Evolutionary conservation across 2,888 invertebrate genomes (phyloP).

Genomic region (Conus canariensis): DNA sequence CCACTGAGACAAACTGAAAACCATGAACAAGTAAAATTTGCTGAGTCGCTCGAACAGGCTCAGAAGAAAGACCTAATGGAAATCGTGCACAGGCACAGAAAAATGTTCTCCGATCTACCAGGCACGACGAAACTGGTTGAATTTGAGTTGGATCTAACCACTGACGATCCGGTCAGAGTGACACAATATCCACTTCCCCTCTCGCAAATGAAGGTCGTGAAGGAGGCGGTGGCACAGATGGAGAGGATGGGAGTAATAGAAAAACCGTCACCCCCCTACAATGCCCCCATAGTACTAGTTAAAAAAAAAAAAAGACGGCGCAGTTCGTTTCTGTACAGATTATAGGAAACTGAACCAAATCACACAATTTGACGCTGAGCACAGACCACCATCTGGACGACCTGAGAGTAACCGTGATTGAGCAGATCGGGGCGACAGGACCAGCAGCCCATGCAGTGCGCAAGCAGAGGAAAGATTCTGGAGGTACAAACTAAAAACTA

Average conservation of each 20-base stretch:
- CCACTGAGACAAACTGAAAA: background rate
- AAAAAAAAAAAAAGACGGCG: slow-evolving; percentile 19
- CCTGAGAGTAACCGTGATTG: no score
- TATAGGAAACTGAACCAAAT: slow-evolving; percentile 48
- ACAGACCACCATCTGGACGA: no score
- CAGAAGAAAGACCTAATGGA: background rate
- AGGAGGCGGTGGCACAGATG: slow-evolving; percentile 45
- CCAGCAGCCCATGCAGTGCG: no score
- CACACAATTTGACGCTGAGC: slow-evolving; percentile 58
- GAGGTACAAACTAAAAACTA: no score
- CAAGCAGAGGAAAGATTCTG: no score
- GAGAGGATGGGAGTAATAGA: slow-evolving; percentile 45
- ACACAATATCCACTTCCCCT: background rate
- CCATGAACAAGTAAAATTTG: background rate
- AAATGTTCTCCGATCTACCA: background rate
- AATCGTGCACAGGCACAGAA: no score
- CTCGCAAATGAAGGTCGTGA: background rate
- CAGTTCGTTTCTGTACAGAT: slow-evolving; percentile 18
- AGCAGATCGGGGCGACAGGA: no score
- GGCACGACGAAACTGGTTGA: background rate
- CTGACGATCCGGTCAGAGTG: background rate
- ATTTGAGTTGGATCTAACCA: background rate
- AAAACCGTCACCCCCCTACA: slow-evolving; percentile 27
- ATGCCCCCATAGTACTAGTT: slow-evolving; percentile 44
- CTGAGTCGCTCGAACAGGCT: background rate